Conservation (phyloP, 30 jellyfish, hydroid and myxozoan genomes). For the Pseudorhiza aurosa region DNA sequence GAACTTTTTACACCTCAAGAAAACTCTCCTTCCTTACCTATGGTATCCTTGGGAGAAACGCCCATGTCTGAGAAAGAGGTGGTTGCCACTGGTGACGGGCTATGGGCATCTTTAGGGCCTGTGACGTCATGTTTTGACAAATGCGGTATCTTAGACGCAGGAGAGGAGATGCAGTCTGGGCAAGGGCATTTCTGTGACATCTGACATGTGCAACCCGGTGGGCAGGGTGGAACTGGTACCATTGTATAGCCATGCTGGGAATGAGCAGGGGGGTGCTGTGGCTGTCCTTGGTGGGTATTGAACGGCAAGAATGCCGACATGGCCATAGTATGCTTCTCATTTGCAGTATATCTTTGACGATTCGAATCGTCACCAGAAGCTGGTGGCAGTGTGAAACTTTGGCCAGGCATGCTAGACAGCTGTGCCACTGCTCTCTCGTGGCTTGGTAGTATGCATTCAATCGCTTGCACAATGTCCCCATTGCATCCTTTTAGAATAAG, state of each 20-base stretch:
- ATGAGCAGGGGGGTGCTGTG: conserved; percentile 70
- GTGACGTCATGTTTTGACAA: conserved; percentile 32
- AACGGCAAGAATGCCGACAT: conserved; percentile 95
- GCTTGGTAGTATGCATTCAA: conserved; percentile 96
- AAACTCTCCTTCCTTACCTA: conserved; percentile 16
- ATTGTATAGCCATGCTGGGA: conserved; percentile 71
- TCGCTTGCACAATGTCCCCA: conserved; percentile 97
- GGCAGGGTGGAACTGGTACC: conserved; percentile 87
- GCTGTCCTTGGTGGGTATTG: conserved; percentile 69
- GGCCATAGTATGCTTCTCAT: conserved; percentile 56
- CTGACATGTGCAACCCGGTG: conserved; percentile 98
- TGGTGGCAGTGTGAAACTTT: conserved; percentile 83
- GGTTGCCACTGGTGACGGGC: conserved; percentile 46
- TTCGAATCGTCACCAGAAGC: conserved; percentile 44
- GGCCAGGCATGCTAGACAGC: conserved; percentile 84
- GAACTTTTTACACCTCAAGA: too few species aligned
- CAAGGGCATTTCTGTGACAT: conserved; percentile 90
- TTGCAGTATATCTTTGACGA: conserved; percentile 53
- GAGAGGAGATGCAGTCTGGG: conserved; percentile 74
- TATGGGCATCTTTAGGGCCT: conserved; percentile 66
- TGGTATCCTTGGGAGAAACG: conserved; percentile 60
- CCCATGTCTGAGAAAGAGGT: conserved; percentile 64
- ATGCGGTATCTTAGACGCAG: conserved; percentile 51
- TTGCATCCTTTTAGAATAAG: conserved; percentile 95
- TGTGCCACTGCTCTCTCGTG: conserved; percentile 98